Evolutionary conservation across 2,797 vertebrate species (phyloP).

Genomic region (Phoeniculus purpureus): DNA sequence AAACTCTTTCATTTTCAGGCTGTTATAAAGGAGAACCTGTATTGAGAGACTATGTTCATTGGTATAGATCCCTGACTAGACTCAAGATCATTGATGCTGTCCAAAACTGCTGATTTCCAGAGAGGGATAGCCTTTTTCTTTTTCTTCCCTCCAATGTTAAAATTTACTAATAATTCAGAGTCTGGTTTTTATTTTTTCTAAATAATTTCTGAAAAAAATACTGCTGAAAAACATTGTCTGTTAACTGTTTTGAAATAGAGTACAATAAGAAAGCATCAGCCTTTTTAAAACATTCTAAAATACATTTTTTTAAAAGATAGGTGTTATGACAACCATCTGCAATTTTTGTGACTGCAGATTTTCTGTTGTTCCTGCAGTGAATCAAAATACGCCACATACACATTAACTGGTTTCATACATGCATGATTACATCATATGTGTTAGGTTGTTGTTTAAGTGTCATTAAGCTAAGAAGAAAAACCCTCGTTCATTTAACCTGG

Average conservation of each 20-base stretch:
- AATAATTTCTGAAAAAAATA: not conserved
- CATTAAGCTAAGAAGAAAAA: not conserved
- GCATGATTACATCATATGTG: fast-evolving
- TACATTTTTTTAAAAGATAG: not conserved
- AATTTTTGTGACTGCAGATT: not conserved
- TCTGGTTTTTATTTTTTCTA: not conserved
- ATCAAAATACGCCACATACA: not conserved
- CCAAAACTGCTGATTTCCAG: not conserved
- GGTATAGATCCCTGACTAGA: not conserved
- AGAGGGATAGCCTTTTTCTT: not conserved
- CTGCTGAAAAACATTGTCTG: not conserved
- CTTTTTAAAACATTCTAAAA: not conserved
- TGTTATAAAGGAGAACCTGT: not conserved
- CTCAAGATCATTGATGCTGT: not conserved
- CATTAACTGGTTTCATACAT: not conserved
- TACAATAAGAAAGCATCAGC: not conserved
- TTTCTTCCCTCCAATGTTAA: not conserved
- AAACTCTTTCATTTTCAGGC: not conserved
- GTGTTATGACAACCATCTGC: not conserved
- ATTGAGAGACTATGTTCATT: not conserved
- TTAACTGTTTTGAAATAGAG: not conserved
- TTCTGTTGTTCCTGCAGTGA: not conserved
- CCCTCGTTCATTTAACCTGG: not conserved
- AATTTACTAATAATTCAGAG: not conserved
- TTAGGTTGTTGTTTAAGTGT: not conserved